These are phyloP conservation scores for Eupithecia pulchellata DNA, from an alignment of 2,888 invertebrate genomes.

Conservation along the genomic window DNA sequence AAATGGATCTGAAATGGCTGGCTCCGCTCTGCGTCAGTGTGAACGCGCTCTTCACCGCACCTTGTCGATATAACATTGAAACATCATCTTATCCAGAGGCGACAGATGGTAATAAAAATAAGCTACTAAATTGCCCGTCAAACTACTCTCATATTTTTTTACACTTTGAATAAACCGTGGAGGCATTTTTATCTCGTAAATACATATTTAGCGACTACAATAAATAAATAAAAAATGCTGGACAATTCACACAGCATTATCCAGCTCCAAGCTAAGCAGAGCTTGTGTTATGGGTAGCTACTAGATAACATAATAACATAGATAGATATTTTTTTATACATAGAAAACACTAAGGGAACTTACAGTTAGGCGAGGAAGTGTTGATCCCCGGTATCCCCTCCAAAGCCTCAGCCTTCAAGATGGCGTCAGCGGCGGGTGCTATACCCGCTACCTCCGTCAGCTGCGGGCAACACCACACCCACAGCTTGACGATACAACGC, in stretches of 20 bases:
- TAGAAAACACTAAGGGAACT: conserved; percentile 74
- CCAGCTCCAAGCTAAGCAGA: too few species aligned
- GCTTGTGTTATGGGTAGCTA: too few species aligned
- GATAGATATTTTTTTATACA: too few species aligned
- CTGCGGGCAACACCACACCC: conserved; percentile 86
- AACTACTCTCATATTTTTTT: background rate
- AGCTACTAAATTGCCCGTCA: background rate
- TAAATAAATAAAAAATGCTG: too few species aligned
- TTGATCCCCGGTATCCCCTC: conserved; percentile 76
- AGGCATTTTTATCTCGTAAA: background rate
- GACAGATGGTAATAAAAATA: too few species aligned
- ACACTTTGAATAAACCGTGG: background rate
- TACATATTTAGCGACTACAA: background rate
- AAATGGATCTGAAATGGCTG: background rate
- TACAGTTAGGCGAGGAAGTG: conserved; percentile 77
- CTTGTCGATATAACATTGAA: too few species aligned
- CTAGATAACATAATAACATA: too few species aligned
- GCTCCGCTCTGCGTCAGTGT: background rate
- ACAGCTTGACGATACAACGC: conserved; percentile 94
- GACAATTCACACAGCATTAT: too few species aligned
- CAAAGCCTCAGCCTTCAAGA: conserved; percentile 72
- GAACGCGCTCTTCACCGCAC: background rate
- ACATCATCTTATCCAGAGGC: too few species aligned
- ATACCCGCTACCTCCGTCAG: conserved; percentile 80
- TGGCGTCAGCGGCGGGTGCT: conserved; percentile 71